phyloP scores from a whole-genome alignment of 1,140 invertebrate species.

The Trichogramma pretiosum region DNA sequence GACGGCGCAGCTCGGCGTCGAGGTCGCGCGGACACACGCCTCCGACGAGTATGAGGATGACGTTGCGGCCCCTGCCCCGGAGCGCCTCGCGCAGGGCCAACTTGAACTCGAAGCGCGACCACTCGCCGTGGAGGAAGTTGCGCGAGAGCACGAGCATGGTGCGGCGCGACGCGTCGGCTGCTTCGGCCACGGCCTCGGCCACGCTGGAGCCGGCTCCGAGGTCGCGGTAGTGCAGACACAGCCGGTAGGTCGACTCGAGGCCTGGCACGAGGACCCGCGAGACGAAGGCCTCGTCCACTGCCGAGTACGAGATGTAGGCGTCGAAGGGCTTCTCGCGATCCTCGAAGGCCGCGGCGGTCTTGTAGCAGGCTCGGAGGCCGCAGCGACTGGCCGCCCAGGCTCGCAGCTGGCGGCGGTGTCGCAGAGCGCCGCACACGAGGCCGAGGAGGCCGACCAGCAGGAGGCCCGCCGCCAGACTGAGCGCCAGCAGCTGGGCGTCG shows the following conservation, averaged over 20 bases:
- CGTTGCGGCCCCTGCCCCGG: slow-evolving; percentile 67
- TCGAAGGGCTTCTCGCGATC: slow-evolving; percentile 81
- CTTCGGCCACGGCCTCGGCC: slow-evolving; percentile 81
- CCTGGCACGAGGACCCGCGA: slow-evolving; percentile 74
- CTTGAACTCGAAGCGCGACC: slow-evolving; percentile 89
- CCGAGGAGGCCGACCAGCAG: slow-evolving; percentile 65
- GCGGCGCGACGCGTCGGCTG: slow-evolving; percentile 78
- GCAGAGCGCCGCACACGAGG: slow-evolving; percentile 64
- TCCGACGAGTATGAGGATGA: slow-evolving; percentile 79
- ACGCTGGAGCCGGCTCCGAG: slow-evolving; percentile 70
- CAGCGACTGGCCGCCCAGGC: slow-evolving; percentile 83
- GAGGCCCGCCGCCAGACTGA: slow-evolving; percentile 64
- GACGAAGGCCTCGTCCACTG: slow-evolving; percentile 82
- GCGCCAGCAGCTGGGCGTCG: slow-evolving; percentile 69
- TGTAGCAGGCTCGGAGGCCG: slow-evolving; percentile 74
- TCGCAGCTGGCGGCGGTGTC: slow-evolving; percentile 72
- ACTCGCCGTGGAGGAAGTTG: slow-evolving; percentile 89
- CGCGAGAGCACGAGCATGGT: slow-evolving; percentile 85
- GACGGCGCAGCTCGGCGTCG: slow-evolving; percentile 79
- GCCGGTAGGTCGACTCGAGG: slow-evolving; percentile 68
- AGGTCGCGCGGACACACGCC: slow-evolving; percentile 76
- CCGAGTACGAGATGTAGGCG: slow-evolving; percentile 83
- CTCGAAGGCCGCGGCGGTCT: slow-evolving; percentile 65
- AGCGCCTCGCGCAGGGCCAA: slow-evolving; percentile 84
- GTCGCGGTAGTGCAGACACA: slow-evolving; percentile 80